phyloP scores from a whole-genome alignment of 2,888 invertebrate genomes.

The Cremastinae sp. region DNA sequence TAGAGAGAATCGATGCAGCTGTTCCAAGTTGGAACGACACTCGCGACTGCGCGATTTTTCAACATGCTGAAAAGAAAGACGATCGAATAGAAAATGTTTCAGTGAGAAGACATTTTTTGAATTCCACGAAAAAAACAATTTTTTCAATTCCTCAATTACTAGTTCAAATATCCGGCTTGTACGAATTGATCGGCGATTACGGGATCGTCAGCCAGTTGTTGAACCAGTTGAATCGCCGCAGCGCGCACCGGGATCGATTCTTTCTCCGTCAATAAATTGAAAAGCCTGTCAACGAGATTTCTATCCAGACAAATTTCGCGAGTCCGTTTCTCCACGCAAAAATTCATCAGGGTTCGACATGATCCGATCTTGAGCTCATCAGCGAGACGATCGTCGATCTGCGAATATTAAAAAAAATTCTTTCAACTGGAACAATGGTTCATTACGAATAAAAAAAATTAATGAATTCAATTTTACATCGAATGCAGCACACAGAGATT shows the following conservation, averaged over 20 bases:
- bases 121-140: too few relatives aligned
- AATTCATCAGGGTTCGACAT: slow-evolving; percentile 67
- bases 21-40: slow-evolving; percentile 83
- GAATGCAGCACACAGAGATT: slow-evolving; percentile 66
- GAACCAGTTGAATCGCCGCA: slow-evolving; percentile 68
- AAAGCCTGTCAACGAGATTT: slow-evolving; percentile 63
- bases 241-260: slow-evolving; percentile 68
- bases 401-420: slow-evolving; percentile 6
- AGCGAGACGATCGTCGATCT: slow-evolving; percentile 55
- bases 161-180: slow-evolving; percentile 68
- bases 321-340: slow-evolving; percentile 65
- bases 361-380: slow-evolving; percentile 70
- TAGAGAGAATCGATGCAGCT: slow-evolving; percentile 84
- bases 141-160: too few relatives aligned
- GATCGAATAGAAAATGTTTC: too few relatives aligned
- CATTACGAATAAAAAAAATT: not conserved
- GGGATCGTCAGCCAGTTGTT: slow-evolving; percentile 67
- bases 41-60: slow-evolving; percentile 78
- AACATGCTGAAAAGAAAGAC: slow-evolving; percentile 80
- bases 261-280: slow-evolving; percentile 63
- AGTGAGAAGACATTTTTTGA: too few relatives aligned
- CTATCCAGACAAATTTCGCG: slow-evolving; percentile 63
- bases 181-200: slow-evolving; percentile 66
- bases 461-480: slow-evolving; percentile 63
- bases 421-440: not conserved